Evolutionary conservation across 2,113 vertebrate species (phyloP).

Genomic region (Theristicus caerulescens): DNA sequence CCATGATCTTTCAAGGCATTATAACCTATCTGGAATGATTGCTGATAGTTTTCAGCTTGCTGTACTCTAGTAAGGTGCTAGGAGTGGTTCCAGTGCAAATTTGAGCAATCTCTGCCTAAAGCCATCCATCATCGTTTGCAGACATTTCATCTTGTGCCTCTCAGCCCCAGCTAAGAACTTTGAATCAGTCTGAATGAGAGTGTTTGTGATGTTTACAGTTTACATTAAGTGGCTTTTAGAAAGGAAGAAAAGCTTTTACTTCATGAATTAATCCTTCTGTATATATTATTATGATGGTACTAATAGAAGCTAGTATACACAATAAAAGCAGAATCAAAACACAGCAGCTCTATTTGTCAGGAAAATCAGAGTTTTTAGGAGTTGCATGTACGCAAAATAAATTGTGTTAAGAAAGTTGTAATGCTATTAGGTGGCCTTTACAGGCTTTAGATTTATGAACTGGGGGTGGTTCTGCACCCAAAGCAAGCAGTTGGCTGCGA

Average conservation of each 20-base stretch:
- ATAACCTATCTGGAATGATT: background rate
- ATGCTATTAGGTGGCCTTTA: slow-evolving; percentile 39
- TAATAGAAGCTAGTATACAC: slow-evolving; percentile 41
- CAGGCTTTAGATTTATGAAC: slow-evolving; percentile 14
- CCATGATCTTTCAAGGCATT: background rate
- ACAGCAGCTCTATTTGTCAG: slow-evolving; percentile 19
- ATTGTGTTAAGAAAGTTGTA: slow-evolving; percentile 34
- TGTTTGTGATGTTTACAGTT: slow-evolving; percentile 46
- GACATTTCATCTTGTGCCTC: background rate
- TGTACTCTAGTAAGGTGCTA: background rate
- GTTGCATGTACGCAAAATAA: slow-evolving; percentile 30
- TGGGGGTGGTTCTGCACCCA: background rate
- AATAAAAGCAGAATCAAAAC: slow-evolving; percentile 46
- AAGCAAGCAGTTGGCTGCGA: background rate
- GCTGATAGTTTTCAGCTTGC: background rate
- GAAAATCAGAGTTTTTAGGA: slow-evolving; percentile 48
- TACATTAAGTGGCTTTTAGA: slow-evolving; percentile 55
- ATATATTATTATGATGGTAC: slow-evolving; percentile 23
- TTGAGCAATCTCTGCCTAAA: background rate
- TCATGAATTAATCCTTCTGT: slow-evolving; percentile 37
- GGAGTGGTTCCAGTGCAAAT: background rate
- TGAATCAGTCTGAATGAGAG: background rate
- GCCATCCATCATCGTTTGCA: background rate
- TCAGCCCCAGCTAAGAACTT: background rate
- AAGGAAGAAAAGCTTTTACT: slow-evolving; percentile 55